Evolutionary conservation across 1,140 invertebrate genomes (phyloP), one percentile per base, ranked within the genome.

Genomic region (Centruroides vittatus): DNA sequence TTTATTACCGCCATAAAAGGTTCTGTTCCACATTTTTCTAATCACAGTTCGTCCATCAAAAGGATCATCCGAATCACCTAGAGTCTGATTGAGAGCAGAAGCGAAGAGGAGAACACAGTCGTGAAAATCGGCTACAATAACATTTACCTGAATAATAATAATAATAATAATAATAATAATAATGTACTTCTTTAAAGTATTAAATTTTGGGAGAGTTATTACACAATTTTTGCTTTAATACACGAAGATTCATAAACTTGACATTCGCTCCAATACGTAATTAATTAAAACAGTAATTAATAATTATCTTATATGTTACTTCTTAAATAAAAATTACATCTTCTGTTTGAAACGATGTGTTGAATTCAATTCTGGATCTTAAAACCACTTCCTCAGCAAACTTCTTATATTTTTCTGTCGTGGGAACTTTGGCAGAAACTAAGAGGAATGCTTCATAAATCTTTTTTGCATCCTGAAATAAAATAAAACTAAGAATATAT

Each of bases 51-150:
- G 41, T 12, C 63, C 64, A 47, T 68, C 63, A 6, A 49, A 35
- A 5, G 61, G 59, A 63, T 53, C 60, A 64, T 81, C 65, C 86
- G 89, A 88, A 65, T 82, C 79, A 75, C 89, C 90, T 62, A 86
- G 73, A 0, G 90, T 93, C 72, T 93, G 87, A 70, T 93, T 93
- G 53, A 95, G 69, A 1, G 91, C 90, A 80, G 93, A 88, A 1
- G 91, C 90, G 65, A 94, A 80, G 12, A 96, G 77, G 64, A 90
- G 86, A 10, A 96, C 89, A 0, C 91, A 91, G 69, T 95, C 93
- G 70, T 95, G 94, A 70, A 96, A 95, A 0, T 90, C 92, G 0
- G 89, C 90, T 61, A 94, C 86, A 68, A 95, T 93, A 73, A 65
- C 65, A 58, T 68, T 68, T 23, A 68, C 59, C 61, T 68, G 13